Conservation (phyloP, 2,797 vertebrate genomes). For the Psittacula derbiana region DNA sequence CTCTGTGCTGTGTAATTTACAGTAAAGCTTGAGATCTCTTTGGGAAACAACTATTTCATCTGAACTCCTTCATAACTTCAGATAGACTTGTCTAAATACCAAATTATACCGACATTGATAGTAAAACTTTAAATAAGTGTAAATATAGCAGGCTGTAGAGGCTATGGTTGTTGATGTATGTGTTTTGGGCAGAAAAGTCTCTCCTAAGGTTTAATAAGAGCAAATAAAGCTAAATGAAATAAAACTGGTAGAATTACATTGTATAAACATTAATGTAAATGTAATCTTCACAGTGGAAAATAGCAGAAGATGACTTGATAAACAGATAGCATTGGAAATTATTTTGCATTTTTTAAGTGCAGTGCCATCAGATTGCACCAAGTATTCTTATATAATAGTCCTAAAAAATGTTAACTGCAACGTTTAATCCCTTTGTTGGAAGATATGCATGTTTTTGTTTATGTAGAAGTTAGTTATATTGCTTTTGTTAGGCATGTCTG, state of each 20-base stretch:
- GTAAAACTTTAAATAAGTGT: neutral
- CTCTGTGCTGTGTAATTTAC: neutral
- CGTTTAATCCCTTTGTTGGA: slow-evolving; percentile 51
- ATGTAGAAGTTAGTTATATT: slow-evolving; percentile 38
- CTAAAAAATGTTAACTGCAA: slow-evolving; percentile 12
- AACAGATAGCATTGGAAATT: neutral
- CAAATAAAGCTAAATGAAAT: neutral
- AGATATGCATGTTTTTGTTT: slow-evolving; percentile 62
- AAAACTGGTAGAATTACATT: neutral
- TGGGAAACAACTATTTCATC: neutral
- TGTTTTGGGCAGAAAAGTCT: neutral
- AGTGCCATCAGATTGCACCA: neutral
- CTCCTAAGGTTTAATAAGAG: neutral
- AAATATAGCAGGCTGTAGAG: neutral
- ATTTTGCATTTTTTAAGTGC: slow-evolving; percentile 7
- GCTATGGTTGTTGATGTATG: neutral
- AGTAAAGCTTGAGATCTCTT: neutral
- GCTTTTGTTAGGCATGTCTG: slow-evolving; percentile 46
- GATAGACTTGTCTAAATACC: neutral
- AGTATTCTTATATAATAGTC: slow-evolving; percentile 5
- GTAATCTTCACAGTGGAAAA: neutral
- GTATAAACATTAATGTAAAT: neutral
- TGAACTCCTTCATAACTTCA: neutral
- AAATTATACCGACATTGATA: neutral
- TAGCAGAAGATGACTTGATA: neutral